These are phyloP conservation scores for Poecilia gillii DNA, from an alignment of 2,797 vertebrate genomes.

Conservation along the genomic window DNA sequence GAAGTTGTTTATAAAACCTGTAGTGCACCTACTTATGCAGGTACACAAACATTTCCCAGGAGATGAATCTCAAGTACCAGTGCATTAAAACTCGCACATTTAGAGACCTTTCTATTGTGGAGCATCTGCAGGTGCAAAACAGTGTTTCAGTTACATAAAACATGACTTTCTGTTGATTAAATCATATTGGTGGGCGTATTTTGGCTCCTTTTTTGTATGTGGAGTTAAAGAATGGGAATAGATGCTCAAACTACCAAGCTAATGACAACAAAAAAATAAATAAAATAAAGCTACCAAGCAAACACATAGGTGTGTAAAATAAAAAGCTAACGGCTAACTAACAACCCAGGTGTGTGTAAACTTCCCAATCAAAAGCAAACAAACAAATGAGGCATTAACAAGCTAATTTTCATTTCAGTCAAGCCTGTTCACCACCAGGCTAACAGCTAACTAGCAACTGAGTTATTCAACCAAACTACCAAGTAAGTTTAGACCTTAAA, in stretches of 20 bases:
- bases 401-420: no score
- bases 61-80: background rate
- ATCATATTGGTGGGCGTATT: background rate
- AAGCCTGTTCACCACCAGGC: no score
- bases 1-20: background rate
- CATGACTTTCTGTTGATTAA: background rate
- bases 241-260: background rate
- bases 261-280: background rate
- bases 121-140: conserved; percentile 16
- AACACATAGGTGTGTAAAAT: background rate
- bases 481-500: no score
- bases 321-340: background rate
- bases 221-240: background rate
- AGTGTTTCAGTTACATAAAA: background rate
- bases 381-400: no score
- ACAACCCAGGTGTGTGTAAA: background rate
- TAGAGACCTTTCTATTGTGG: background rate
- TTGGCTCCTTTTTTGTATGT: background rate
- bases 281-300: background rate
- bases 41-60: background rate
- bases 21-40: background rate
- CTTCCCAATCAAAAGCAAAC: no score
- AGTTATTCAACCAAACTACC: no score
- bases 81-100: conserved; percentile 2
- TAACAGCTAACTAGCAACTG: background rate